These are phyloP conservation scores for Hexactinellida sp. DNA, from an alignment of 37 sponge, comb jelly and placozoan genomes.

Conservation along the genomic window DNA sequence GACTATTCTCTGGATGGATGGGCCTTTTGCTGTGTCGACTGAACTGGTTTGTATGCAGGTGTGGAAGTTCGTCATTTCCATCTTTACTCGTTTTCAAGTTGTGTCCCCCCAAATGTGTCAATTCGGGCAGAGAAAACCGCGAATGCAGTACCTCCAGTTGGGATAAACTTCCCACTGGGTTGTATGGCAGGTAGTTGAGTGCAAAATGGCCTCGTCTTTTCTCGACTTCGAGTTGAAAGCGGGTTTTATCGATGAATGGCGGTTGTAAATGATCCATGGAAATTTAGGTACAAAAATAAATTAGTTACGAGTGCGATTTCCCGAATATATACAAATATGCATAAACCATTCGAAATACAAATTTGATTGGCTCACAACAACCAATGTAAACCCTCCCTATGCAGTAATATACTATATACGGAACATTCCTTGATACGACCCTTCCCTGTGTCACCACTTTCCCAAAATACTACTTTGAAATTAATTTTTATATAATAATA, in stretches of 20 bases:
- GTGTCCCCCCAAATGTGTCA: background rate
- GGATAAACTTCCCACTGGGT: background rate
- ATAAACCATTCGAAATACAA: no score
- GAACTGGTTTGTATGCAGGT: background rate
- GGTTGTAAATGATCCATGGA: background rate
- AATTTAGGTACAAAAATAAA: conserved; percentile 2
- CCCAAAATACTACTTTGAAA: no score
- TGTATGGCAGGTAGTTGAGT: background rate
- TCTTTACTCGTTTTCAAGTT: background rate
- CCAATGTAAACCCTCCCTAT: no score
- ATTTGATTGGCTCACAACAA: no score
- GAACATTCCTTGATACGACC: no score
- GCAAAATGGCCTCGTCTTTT: background rate
- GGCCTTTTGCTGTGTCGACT: background rate
- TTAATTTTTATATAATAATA: no score
- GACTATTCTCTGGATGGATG: background rate
- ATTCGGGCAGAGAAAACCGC: background rate
- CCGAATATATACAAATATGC: background rate
- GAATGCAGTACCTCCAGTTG: background rate
- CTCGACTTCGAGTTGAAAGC: background rate
- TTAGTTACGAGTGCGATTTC: background rate
- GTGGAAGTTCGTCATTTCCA: background rate
- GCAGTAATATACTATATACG: no score
- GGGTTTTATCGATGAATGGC: background rate
- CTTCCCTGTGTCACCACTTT: no score